phyloP scores from a whole-genome alignment of 2,888 invertebrate genomes.

The Nysson spinosus region DNA sequence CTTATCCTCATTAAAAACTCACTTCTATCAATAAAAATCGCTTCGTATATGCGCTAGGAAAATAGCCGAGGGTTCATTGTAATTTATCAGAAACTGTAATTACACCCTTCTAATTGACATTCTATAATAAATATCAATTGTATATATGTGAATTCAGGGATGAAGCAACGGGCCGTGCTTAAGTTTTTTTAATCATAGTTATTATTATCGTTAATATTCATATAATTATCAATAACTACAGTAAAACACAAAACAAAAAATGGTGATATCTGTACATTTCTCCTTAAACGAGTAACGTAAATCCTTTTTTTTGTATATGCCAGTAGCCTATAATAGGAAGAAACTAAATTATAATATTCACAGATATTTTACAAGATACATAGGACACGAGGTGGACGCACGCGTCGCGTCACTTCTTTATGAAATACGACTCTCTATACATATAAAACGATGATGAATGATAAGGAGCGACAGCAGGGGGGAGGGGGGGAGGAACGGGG shows the following conservation, averaged over 20 bases:
- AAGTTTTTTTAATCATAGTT: constrained; percentile 76
- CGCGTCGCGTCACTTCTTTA: too few relatives aligned
- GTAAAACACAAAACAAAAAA: constrained; percentile 78
- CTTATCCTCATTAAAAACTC: too few relatives aligned
- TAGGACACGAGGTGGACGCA: constrained; percentile 66
- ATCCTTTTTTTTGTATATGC: constrained; percentile 73
- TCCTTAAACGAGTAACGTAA: constrained; percentile 76
- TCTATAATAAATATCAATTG: not conserved
- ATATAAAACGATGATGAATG: constrained; percentile 2
- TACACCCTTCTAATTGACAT: too few relatives aligned
- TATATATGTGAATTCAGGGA: constrained; percentile 26
- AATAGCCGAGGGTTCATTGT: too few relatives aligned
- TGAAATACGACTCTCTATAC: constrained; percentile 15
- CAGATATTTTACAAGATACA: constrained; percentile 77
- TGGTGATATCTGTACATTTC: constrained; percentile 76
- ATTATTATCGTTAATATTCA: constrained; percentile 78
- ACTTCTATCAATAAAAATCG: too few relatives aligned
- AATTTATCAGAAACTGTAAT: too few relatives aligned
- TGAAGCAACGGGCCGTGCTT: constrained; percentile 49
- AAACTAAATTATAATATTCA: constrained; percentile 78
- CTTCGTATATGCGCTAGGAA: too few relatives aligned
- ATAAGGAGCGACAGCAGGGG: not conserved
- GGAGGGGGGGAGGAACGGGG: not conserved
- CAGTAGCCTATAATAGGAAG: constrained; percentile 76
- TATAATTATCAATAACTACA: constrained; percentile 78